phyloP scores from a whole-genome alignment of 2,888 invertebrate genomes.

The Eubasilissa splendida region DNA sequence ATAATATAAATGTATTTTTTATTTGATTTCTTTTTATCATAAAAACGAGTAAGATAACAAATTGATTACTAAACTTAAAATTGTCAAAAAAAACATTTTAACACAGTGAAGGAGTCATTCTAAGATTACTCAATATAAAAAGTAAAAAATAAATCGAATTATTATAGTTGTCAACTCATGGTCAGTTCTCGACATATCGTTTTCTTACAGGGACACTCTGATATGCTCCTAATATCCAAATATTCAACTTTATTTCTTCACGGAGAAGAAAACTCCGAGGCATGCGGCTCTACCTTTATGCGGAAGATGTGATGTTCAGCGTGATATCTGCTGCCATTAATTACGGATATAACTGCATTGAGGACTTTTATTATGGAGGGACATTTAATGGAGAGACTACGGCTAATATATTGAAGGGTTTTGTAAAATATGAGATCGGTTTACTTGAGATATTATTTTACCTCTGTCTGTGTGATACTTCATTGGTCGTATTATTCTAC shows the following conservation, averaged over 20 bases:
- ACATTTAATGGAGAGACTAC: constrained; percentile 32
- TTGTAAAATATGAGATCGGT: constrained; percentile 53
- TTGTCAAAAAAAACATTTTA: no score
- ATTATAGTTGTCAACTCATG: no score
- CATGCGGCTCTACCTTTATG: background rate
- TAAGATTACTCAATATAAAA: no score
- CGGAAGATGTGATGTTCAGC: constrained; percentile 20
- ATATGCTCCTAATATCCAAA: constrained; percentile 3
- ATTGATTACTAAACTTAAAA: no score
- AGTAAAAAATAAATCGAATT: no score
- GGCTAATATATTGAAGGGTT: constrained; percentile 45
- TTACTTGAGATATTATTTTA: constrained; percentile 54
- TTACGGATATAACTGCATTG: constrained; percentile 38
- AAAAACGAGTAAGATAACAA: no score
- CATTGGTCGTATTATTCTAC: constrained; percentile 38
- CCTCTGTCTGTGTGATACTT: constrained; percentile 32
- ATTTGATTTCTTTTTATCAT: no score
- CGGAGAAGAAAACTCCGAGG: background rate
- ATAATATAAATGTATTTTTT: no score
- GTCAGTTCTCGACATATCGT: background rate
- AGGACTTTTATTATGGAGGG: constrained; percentile 41
- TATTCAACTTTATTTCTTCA: constrained; percentile 7
- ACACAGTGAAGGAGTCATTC: no score
- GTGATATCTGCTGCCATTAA: constrained; percentile 35
- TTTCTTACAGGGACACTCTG: background rate